phyloP scores from a whole-genome alignment of 53 echinoderm and acorn worm genomes.

The Arbacia lixula region DNA sequence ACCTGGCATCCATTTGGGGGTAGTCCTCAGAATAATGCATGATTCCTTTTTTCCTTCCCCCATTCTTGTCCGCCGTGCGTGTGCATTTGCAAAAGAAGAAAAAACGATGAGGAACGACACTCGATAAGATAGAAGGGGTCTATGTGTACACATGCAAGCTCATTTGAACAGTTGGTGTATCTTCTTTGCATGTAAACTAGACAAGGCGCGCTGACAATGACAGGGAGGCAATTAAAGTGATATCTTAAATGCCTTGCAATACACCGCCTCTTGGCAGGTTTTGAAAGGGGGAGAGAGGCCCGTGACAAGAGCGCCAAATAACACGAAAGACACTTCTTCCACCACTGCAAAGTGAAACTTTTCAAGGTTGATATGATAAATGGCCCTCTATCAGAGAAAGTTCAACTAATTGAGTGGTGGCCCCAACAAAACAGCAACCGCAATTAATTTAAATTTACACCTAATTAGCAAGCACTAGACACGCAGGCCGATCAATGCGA shows the following conservation, averaged over 20 bases:
- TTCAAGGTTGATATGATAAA: too few relatives aligned
- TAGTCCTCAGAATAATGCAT: conserved; percentile 51
- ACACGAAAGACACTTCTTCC: too few relatives aligned
- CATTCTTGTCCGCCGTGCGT: neutral
- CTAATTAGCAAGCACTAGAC: too few relatives aligned
- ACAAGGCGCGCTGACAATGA: neutral
- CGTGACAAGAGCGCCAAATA: too few relatives aligned
- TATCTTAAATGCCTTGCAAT: neutral
- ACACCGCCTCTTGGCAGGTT: neutral
- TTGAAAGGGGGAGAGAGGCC: neutral
- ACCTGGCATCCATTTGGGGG: conserved; percentile 52
- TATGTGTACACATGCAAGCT: neutral
- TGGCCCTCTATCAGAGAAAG: too few relatives aligned
- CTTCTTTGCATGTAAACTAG: neutral
- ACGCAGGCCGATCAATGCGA: too few relatives aligned
- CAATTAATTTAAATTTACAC: too few relatives aligned
- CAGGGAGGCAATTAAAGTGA: conserved; percentile 13
- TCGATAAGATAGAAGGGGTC: neutral
- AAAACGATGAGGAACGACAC: neutral
- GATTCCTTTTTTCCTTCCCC: conserved; percentile 5
- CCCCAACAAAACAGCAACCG: too few relatives aligned
- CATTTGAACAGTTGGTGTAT: conserved; percentile 9
- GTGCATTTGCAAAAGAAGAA: neutral
- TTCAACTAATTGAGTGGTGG: too few relatives aligned
- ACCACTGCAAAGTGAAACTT: too few relatives aligned